phyloP scores from a whole-genome alignment of 1,140 invertebrate genomes.

The Spodoptera litura region DNA sequence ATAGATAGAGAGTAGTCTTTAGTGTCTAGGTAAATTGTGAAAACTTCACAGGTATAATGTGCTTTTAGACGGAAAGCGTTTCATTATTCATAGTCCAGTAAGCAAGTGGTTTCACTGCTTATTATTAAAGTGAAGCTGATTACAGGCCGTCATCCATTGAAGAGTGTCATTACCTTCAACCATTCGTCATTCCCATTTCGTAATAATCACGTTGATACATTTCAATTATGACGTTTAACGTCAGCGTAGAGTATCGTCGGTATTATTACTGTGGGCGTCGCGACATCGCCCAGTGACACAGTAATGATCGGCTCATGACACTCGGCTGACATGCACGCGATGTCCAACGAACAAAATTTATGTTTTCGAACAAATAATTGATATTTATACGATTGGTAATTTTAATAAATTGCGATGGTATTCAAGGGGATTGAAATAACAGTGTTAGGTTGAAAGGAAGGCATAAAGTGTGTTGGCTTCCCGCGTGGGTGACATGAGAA shows the following conservation, averaged over 20 bases:
- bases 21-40: slow-evolving; percentile 20
- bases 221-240: slow-evolving; percentile 46
- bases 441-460: slow-evolving; percentile 39
- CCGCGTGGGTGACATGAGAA: slow-evolving; percentile 10
- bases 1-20: slow-evolving; percentile 14
- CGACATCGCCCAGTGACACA: slow-evolving; percentile 39
- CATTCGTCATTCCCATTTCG: slow-evolving; percentile 27
- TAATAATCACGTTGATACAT: slow-evolving; percentile 37
- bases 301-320: slow-evolving; percentile 37
- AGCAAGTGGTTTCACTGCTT: slow-evolving; percentile 16
- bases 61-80: slow-evolving; percentile 6
- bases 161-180: slow-evolving; percentile 32
- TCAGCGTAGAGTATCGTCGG: slow-evolving; percentile 26
- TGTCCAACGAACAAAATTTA: slow-evolving; percentile 31
- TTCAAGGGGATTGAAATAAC: slow-evolving; percentile 1
- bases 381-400: slow-evolving; percentile 45
- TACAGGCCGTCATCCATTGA: not conserved
- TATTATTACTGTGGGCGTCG: slow-evolving; percentile 43
- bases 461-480: slow-evolving; percentile 36
- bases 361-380: slow-evolving; percentile 37
- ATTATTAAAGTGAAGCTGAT: slow-evolving; percentile 20
- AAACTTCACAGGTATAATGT: slow-evolving; percentile 31
- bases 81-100: slow-evolving; percentile 31
- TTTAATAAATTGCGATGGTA: slow-evolving; percentile 37
- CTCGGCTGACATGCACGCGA: slow-evolving; percentile 34